Evolutionary conservation across 2,888 invertebrate genomes (phyloP), one percentile per base, ranked within the genome.

Genomic region (Magallana nippona): DNA sequence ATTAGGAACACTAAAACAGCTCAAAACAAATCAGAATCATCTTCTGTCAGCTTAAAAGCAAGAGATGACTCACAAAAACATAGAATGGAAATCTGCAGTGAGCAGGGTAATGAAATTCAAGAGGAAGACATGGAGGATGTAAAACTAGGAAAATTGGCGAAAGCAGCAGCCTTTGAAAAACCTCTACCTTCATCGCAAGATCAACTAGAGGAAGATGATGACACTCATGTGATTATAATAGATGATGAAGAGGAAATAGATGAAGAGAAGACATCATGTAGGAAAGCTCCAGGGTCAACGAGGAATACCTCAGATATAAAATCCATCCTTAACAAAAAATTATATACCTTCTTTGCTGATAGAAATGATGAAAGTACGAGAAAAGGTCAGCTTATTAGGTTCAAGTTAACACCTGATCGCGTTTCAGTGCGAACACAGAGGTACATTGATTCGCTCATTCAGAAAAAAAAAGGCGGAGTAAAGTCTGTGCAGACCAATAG

Each of bases 251-350:
- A 71, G 10, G 22, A 22, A 22, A 32, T 27, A 15, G 71, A 71
- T 22, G 15, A 15, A 22, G 71, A 32, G 22, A 19, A 63, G 19
- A 19, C 19, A 27, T 10, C 11, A 19, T 19, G 17, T n/a, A 62
- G 71, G 32, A 15, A 27, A 32, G 17, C 22, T 3, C 27, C 27
- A 13, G 32, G 5, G 22, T 71, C 32, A 22, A 13, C 13, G 32
- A 71, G 11, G 22, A 32, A 27, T 32, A 32, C 27, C 11, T 71
- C 27, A 2, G 71, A 32, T 5, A 71, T 71, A 15, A 71, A 71
- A 71, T 71, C 71, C 71, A 71, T 71, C 71, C 71, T 71, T 5
- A 71, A 71, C 71, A 71, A 71, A 71, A 15, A 71, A 71, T 71
- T 22, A 11, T 15, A 1, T 71, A 71, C 27, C 11, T 71, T 71